A percentile compares a stretch with the other conserved stretches of the same genome.
Evolutionary conservation across 2,113 vertebrate genomes (phyloP).

Genomic region (Aldabrachelys gigantea): DNA sequence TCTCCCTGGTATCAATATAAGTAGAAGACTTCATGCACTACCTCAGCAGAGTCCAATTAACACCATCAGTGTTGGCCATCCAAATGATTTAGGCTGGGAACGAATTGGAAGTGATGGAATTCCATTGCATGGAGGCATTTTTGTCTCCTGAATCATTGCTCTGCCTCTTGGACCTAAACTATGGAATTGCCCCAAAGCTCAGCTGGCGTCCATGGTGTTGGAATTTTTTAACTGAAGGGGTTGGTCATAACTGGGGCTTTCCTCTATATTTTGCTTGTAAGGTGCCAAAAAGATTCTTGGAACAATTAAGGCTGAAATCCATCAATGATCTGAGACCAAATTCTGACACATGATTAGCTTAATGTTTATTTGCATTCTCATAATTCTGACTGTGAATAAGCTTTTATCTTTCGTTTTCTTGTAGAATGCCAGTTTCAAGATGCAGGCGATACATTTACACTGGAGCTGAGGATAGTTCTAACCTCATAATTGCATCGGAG

Average conservation of each 20-base stretch:
- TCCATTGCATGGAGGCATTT: background rate
- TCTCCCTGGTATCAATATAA: background rate
- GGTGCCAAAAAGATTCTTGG: background rate
- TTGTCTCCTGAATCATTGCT: background rate
- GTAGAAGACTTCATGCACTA: background rate
- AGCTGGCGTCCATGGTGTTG: background rate
- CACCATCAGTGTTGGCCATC: background rate
- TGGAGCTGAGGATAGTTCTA: constrained; percentile 1
- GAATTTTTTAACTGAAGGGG: background rate
- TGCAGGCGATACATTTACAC: background rate
- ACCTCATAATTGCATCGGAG: background rate
- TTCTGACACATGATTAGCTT: background rate
- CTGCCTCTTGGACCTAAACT: background rate
- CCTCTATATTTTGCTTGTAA: background rate
- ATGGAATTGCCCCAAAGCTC: background rate
- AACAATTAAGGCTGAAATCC: background rate
- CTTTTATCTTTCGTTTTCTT: background rate
- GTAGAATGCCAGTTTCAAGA: background rate
- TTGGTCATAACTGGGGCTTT: accelerated
- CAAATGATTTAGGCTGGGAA: background rate
- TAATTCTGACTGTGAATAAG: background rate
- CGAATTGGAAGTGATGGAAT: background rate
- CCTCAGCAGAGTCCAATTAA: background rate
- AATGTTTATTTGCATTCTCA: accelerated
- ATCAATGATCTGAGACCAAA: background rate